Conservation (phyloP, 2,113 vertebrate genomes). For the Pedetes capensis region DNA sequence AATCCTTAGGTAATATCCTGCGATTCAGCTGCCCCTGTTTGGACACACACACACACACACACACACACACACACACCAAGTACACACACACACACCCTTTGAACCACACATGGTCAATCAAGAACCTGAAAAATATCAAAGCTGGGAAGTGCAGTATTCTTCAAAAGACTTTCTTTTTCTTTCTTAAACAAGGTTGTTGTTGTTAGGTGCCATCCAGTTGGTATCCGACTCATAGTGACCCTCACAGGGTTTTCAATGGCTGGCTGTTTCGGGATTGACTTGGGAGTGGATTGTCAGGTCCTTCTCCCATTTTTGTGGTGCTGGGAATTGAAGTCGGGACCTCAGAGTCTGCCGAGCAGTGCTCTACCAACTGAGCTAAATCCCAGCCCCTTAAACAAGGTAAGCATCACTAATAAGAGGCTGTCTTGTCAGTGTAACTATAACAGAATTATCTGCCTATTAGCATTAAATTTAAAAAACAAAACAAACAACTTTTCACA, state of each 20-base stretch:
- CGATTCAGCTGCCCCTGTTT: slow-evolving; percentile 37
- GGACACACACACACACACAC: neutral
- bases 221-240: too few species aligned
- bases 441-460: neutral
- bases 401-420: neutral
- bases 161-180: neutral
- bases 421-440: neutral
- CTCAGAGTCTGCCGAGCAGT: too few species aligned
- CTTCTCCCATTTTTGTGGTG: too few species aligned
- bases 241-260: too few species aligned
- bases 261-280: too few species aligned
- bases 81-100: neutral
- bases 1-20: slow-evolving; percentile 57
- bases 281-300: too few species aligned
- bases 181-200: too few species aligned
- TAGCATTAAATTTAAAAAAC: neutral
- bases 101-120: neutral
- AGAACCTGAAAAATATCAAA: neutral
- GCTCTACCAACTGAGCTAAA: too few species aligned
- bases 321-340: too few species aligned
- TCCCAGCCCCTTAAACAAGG: too few species aligned
- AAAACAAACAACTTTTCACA: neutral
- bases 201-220: too few species aligned
- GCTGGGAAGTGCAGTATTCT: neutral
- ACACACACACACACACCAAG: neutral